Base-by-base conservation (phyloP, 92 coral and sea anemone species). In the Scolanthus callimorphus region DNA sequence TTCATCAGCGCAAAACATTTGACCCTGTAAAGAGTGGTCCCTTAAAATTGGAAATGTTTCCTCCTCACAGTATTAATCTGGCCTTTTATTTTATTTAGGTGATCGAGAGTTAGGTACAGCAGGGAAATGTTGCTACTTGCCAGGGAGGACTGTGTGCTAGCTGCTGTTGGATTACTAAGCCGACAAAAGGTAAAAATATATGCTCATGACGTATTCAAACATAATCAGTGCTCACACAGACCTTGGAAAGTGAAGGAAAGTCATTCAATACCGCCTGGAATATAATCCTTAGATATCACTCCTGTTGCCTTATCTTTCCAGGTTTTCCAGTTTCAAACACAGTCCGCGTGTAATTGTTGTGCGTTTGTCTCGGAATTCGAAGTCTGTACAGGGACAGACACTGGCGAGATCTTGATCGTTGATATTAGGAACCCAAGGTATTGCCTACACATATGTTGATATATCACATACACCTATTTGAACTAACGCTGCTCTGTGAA, bases 321-420 rank as follows among this genome's bases (percentile, higher is more conserved):
- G 98, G 87, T 92, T n/a, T 88, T 92, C 28, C 80, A 76, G 50
- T 79, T 79, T 25, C 44, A 73, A 39, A 74, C 84, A 27, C 66
- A 87, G 2, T 63, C 90, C 19, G 94, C 98, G 10, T 69, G 83
- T 45, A 92, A 88, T 60, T 76, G 92, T 49, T 92, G 98, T 70
- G 20, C 84, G 47, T 88, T 84, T 54, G 30, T 79, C 30, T 80
- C 98, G 54, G 94, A 84, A 3, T 11, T 61, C 60, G 85, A 80
- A 66, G 76, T 79, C 15, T 60, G 76, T 6, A 85, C 85, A 24
- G 98, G 98, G 20, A 80, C 94, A 17, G 90, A 92, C 43, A 85
- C 84, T 66, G 98, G 98, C 2, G 59, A 76, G 38, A 15, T 92
- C 11, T 81, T 82, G 71, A 28, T 68, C 29, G 55, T 85, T 39